phyloP scores from a whole-genome alignment of 2,113 vertebrate species.

The Dromiciops gliroides region DNA sequence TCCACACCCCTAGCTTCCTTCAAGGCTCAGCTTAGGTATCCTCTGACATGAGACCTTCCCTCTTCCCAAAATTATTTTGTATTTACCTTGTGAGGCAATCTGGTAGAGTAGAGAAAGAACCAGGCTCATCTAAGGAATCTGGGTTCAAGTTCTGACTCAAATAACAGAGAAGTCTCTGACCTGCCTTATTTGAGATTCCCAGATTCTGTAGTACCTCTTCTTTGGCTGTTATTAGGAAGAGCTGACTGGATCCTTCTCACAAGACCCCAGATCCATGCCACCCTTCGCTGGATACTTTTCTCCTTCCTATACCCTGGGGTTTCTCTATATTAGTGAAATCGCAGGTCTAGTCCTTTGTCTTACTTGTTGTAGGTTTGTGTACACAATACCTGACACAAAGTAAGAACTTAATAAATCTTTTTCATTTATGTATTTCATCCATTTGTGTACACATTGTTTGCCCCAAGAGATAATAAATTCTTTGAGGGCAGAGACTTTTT shows the following conservation, averaged over 20 bases:
- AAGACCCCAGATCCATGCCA: background rate
- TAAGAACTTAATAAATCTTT: background rate
- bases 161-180: background rate
- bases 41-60: background rate
- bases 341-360: background rate
- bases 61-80: background rate
- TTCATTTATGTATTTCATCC: background rate
- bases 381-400: background rate
- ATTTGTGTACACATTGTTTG: background rate
- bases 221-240: background rate
- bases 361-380: background rate
- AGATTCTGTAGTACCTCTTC: background rate
- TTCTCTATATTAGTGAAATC: background rate
- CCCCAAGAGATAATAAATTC: background rate
- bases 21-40: background rate
- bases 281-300: background rate
- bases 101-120: background rate
- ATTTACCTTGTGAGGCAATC: background rate
- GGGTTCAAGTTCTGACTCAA: background rate
- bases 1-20: background rate
- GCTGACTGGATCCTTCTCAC: background rate
- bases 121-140: background rate
- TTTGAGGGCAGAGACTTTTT: background rate
- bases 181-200: background rate
- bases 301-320: background rate